Percentiles rank a stretch among this genome's conserved stretches.
phyloP scores from a whole-genome alignment of 2,797 vertebrate species.

The Mormyrus hasselquistii region DNA sequence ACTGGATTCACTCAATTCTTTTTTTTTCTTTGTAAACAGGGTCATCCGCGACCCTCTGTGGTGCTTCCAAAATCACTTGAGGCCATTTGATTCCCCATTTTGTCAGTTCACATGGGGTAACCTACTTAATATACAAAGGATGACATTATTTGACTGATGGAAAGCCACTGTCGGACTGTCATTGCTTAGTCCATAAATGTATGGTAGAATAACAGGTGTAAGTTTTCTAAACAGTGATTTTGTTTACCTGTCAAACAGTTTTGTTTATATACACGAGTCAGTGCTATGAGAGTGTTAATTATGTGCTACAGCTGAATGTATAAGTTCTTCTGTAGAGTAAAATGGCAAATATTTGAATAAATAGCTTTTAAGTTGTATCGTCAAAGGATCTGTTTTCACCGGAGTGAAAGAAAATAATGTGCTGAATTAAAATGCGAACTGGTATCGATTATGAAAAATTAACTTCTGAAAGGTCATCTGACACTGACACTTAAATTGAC shows the following conservation, averaged over 20 bases:
- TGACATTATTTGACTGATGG: neutral
- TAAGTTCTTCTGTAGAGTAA: neutral
- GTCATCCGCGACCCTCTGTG: neutral
- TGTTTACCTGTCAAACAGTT: constrained; percentile 13
- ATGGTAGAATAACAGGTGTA: constrained; percentile 15
- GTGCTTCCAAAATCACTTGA: constrained; percentile 1
- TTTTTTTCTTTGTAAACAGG: neutral
- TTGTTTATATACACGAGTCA: neutral
- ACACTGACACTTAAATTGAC: neutral
- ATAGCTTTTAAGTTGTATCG: neutral
- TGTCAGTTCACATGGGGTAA: neutral
- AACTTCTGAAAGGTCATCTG: neutral
- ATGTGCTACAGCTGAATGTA: neutral
- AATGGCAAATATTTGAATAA: constrained; percentile 10
- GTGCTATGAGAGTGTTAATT: neutral
- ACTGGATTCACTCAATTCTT: neutral
- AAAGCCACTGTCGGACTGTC: neutral
- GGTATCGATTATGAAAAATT: neutral
- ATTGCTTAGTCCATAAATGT: neutral
- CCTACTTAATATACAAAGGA: neutral
- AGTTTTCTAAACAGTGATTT: constrained; percentile 3
- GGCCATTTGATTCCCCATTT: neutral
- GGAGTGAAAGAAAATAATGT: neutral
- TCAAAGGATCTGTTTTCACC: neutral
- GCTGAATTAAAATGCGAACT: neutral